Evolutionary conservation across 2,888 invertebrate genomes (phyloP).

Genomic region (Doris montereyensis): DNA sequence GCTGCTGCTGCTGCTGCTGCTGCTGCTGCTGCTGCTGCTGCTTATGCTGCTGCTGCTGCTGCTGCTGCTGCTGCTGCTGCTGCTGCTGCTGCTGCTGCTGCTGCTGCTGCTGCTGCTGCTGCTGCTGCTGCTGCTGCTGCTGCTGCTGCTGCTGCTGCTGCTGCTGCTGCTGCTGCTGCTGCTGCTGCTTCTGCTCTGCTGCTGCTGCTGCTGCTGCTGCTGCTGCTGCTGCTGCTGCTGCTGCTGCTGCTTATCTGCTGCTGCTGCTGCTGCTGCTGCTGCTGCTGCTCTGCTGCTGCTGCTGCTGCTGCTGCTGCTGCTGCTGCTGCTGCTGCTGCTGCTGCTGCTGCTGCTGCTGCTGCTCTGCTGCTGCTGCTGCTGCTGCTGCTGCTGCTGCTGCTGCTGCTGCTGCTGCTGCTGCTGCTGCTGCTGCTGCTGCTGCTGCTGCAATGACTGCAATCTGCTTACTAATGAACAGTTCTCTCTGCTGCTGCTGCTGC

Average conservation of each 20-base stretch:
- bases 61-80: not conserved
- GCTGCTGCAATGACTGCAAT: not conserved
- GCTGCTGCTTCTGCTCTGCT: too few species aligned
- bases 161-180: too few species aligned
- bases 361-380: too few species aligned
- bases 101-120: not conserved
- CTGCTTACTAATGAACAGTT: too few species aligned
- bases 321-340: not conserved
- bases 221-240: too few species aligned
- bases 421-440: not conserved
- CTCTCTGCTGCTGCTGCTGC: too few species aligned
- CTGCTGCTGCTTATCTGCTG: too few species aligned
- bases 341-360: not conserved
- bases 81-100: not conserved
- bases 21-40: not conserved
- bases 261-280: too few species aligned
- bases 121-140: not conserved
- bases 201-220: too few species aligned
- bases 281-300: too few species aligned
- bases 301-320: not conserved
- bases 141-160: not conserved
- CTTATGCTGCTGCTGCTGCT: not conserved
- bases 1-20: not conserved
- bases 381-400: not conserved
- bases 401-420: not conserved